phyloP scores from a whole-genome alignment of 2,797 vertebrate species.

The Acrocephalus scirpaceus region DNA sequence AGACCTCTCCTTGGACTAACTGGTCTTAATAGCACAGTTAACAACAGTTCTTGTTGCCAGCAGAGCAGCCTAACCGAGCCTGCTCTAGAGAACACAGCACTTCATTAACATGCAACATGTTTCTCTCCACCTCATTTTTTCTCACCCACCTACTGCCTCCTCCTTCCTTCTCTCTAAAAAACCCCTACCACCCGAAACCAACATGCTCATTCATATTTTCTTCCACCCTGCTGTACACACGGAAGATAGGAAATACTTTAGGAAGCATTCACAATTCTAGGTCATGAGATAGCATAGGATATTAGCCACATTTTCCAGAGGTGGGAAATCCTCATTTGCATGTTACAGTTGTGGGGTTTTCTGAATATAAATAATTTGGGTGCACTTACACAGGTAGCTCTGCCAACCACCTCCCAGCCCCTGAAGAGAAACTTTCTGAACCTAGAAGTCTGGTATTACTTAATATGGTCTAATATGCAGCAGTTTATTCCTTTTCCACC shows the following conservation, averaged over 20 bases:
- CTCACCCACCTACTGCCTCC: constrained; percentile 27
- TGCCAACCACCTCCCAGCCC: background rate
- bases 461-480: background rate
- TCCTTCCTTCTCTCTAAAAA: constrained; percentile 37
- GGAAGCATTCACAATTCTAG: background rate
- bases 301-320: constrained; percentile 11
- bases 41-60: background rate
- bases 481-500: background rate
- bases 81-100: background rate
- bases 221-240: background rate
- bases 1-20: background rate
- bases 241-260: background rate
- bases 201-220: constrained; percentile 26
- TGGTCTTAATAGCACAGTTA: background rate
- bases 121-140: background rate
- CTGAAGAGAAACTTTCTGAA: background rate
- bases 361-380: background rate
- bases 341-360: background rate
- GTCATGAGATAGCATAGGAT: background rate
- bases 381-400: background rate
- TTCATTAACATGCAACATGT: background rate
- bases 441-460: background rate
- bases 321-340: background rate
- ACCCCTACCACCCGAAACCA: constrained; percentile 1
- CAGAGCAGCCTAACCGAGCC: background rate